These are phyloP conservation scores for Coluber constrictor DNA, from an alignment of 2,797 vertebrate species.

Conservation along the genomic window DNA sequence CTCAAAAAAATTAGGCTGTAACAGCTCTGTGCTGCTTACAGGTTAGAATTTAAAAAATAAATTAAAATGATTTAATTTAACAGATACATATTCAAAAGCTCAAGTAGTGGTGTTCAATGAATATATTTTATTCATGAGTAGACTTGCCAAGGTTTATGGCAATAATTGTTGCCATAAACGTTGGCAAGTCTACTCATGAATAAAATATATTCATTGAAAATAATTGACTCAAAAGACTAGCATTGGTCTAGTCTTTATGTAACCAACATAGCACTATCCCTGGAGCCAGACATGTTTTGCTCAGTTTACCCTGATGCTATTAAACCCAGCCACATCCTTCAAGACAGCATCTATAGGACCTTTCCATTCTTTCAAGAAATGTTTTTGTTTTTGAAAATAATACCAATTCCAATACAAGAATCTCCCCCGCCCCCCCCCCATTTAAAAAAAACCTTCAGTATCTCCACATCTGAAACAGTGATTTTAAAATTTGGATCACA, in stretches of 20 bases:
- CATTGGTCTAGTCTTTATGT: neutral
- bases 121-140: neutral
- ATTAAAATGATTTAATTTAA: neutral
- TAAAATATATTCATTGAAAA: too few relatives aligned
- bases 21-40: neutral
- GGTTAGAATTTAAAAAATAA: neutral
- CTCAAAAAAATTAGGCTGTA: neutral
- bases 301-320: neutral
- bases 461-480: neutral
- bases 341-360: neutral
- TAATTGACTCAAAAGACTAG: neutral
- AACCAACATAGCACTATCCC: neutral
- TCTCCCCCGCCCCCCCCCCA: neutral
- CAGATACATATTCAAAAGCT: neutral
- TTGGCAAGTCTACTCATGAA: too few relatives aligned
- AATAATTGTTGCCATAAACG: neutral
- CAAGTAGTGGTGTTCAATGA: neutral
- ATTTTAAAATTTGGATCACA: neutral
- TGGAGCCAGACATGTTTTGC: neutral
- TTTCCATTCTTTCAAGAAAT: neutral
- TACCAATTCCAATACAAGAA: neutral
- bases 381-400: neutral
- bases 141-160: neutral
- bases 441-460: neutral
- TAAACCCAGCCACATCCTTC: neutral